Base-by-base conservation (phyloP, 2,113 vertebrate genomes). In the Dermatemys mawii region DNA sequence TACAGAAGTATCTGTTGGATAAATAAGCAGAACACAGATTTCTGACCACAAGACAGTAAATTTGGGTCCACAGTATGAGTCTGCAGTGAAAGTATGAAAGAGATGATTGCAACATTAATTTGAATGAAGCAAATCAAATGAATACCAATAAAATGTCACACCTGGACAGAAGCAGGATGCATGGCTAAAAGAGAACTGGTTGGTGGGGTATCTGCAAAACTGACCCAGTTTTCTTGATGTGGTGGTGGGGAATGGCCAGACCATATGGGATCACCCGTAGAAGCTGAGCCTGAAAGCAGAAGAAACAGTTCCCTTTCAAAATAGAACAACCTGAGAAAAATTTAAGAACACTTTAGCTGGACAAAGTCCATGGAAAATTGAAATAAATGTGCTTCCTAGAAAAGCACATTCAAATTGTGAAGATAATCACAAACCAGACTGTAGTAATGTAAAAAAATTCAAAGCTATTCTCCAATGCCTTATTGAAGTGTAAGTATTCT, bases 191-290 rank as follows among this genome's bases (percentile, higher is more conserved):
- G 98, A 95, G 99, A 98, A 98, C 99, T 99, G 98, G 99, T 99
- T 97, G 99, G 99, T 95, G 99, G 99, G 83, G 99, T 99, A 98
- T 99, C 99, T 97, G 99, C 99, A 98, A 99, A 99, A 99, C 99
- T 99, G 99, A 99, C 99, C 99, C 99, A 99, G 86, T 99, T 99
- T 98, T 99, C 99, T 98, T 99, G 99, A 97, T 99, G 98, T 11
- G 99, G 99, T 97, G 98, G 99, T 75, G 99, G 99, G 82, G 99
- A 99, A 94, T 99, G 99, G 84, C 99, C 99, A 83, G 99, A 96
- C 99, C 99, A 99, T 97, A 99, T 98, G 80, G 99, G 98, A 60
- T 99, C 99, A 80, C 97, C 98, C 83, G 99, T 92, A 97, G 99
- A 86, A 97, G 98, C 97, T 93, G 98, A 97, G 91, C 98, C 98